phyloP scores from a whole-genome alignment of 2,113 vertebrate species.

The Grammomys dolichurus region DNA sequence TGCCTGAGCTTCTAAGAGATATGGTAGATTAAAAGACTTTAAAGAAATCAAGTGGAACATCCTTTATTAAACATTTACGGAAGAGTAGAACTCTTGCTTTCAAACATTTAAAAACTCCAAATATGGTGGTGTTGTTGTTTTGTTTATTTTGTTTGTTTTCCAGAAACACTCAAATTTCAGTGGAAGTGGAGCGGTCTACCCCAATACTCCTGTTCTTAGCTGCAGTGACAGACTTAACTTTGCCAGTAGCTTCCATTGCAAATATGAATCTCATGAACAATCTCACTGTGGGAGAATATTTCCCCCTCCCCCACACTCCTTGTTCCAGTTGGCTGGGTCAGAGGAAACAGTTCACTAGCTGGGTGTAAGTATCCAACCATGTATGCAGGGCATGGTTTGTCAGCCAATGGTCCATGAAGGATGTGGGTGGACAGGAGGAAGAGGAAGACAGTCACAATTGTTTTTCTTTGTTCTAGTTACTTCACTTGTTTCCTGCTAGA shows the following conservation, averaged over 20 bases:
- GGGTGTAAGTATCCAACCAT: slow-evolving; percentile 88
- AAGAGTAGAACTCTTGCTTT: background rate
- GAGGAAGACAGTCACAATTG: slow-evolving; percentile 49
- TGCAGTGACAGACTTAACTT: slow-evolving; percentile 77
- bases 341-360: slow-evolving; percentile 89
- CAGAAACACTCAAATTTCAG: background rate
- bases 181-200: slow-evolving; percentile 46
- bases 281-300: slow-evolving; percentile 76
- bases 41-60: background rate
- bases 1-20: background rate
- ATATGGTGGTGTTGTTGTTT: background rate
- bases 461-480: slow-evolving; percentile 18
- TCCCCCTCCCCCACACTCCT: slow-evolving; percentile 81
- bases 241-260: slow-evolving; percentile 74
- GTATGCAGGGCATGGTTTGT: slow-evolving; percentile 92
- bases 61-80: background rate
- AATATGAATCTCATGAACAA: slow-evolving; percentile 83
- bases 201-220: slow-evolving; percentile 67
- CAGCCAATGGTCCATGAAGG: slow-evolving; percentile 92
- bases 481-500: slow-evolving; percentile 68
- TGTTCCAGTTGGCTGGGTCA: slow-evolving; percentile 88
- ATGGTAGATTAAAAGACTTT: slow-evolving; percentile 46
- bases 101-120: slow-evolving; percentile 39
- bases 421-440: slow-evolving; percentile 81
- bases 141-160: no score